Percentiles rank a stretch among this genome's conserved stretches.
These are phyloP conservation scores for Menidia beryllina DNA, from an alignment of 2,113 vertebrate species.

Conservation along the genomic window DNA sequence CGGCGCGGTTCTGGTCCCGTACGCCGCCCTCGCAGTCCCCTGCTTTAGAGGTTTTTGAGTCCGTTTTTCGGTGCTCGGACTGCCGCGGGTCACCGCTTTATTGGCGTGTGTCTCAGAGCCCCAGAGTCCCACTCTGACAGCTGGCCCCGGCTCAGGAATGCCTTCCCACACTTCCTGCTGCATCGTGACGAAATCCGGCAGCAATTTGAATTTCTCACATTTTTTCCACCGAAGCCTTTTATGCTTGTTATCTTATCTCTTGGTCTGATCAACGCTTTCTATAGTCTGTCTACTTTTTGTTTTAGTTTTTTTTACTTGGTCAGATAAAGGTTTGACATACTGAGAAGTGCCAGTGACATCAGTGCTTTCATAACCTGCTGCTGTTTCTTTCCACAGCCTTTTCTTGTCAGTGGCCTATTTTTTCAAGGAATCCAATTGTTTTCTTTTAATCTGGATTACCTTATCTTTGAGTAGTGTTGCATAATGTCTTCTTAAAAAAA, in stretches of 20 bases:
- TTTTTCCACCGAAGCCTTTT: not conserved
- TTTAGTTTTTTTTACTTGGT: not conserved
- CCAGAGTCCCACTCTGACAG: not conserved
- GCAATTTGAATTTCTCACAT: conserved; percentile 28
- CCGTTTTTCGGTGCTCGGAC: not conserved
- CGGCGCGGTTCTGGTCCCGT: not conserved
- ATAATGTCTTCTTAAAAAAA: no score
- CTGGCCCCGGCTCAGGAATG: no score
- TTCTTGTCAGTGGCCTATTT: conserved; percentile 9
- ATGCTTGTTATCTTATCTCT: conserved; percentile 12
- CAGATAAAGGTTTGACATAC: conserved; percentile 1
- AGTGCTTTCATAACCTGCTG: conserved; percentile 17
- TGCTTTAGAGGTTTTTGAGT: not conserved
- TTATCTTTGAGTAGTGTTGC: not conserved
- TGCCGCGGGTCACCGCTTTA: no score
- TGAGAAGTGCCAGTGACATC: conserved; percentile 27
- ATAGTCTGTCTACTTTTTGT: not conserved
- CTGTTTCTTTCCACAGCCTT: not conserved
- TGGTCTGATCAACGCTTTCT: not conserved
- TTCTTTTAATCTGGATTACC: not conserved
- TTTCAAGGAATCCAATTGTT: conserved; percentile 3
- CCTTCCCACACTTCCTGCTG: not conserved
- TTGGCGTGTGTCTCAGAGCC: no score
- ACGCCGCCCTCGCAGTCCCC: rapidly evolving
- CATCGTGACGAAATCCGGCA: conserved; percentile 2